Conservation (phyloP, 2,797 vertebrate genomes). For the Alauda arvensis region DNA sequence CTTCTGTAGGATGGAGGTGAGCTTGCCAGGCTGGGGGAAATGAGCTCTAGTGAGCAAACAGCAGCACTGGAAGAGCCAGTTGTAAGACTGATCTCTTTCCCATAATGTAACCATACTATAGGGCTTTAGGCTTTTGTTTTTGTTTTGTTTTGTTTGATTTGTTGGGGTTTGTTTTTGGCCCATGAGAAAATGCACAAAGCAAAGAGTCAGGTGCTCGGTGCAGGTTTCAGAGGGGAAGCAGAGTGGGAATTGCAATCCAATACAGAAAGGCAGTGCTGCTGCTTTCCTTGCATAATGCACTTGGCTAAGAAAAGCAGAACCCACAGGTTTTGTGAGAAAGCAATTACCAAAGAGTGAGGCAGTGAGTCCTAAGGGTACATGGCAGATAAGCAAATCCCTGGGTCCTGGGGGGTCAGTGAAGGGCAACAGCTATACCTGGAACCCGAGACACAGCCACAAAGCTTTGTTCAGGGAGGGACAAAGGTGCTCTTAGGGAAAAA, state of each 20-base stretch:
- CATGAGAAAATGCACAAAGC: not conserved
- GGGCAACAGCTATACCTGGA: accelerated
- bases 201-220: accelerated
- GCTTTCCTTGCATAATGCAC: not conserved
- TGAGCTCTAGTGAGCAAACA: not conserved
- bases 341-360: not conserved
- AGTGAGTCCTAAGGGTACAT: accelerated
- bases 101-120: not conserved
- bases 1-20: accelerated
- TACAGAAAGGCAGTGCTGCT: not conserved
- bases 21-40: too few relatives aligned
- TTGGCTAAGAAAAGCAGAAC: accelerated
- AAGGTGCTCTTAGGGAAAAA: not conserved
- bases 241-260: not conserved
- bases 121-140: accelerated
- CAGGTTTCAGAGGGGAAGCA: not conserved
- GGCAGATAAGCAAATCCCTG: not conserved
- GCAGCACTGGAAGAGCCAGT: not conserved
- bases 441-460: not conserved
- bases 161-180: too few relatives aligned
- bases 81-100: accelerated
- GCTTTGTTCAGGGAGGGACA: not conserved
- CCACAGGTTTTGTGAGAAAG: not conserved
- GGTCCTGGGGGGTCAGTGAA: not conserved
- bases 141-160: not conserved